Evolutionary conservation across 2,888 invertebrate species (phyloP).

Genomic region (Deroplatys truncata): DNA sequence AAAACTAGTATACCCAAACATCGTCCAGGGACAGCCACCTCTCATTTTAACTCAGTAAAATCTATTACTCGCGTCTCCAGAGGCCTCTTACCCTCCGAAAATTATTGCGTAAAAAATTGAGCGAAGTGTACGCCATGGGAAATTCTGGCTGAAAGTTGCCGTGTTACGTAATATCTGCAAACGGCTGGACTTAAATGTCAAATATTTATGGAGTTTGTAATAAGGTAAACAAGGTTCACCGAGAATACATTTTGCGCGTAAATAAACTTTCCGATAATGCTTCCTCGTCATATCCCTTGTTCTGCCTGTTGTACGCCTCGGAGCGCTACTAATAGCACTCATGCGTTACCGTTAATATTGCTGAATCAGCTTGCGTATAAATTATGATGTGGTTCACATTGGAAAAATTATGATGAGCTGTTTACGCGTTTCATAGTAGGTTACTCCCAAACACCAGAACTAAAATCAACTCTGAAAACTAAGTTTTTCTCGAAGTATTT

Average conservation of each 20-base stretch:
- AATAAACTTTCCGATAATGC: not conserved
- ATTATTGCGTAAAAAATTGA: not conserved
- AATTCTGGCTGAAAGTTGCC: not conserved
- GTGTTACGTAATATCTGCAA: not conserved
- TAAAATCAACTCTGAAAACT: too few relatives aligned
- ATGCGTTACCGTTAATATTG: too few relatives aligned
- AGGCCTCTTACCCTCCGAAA: too few relatives aligned
- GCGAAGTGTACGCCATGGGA: not conserved
- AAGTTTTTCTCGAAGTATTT: too few relatives aligned
- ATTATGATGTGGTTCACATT: too few relatives aligned
- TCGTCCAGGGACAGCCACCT: not conserved
- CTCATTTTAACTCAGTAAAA: not conserved
- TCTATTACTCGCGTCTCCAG: not conserved
- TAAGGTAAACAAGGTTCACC: not conserved
- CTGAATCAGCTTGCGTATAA: too few relatives aligned
- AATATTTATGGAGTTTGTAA: not conserved
- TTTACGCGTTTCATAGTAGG: too few relatives aligned
- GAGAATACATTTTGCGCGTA: not conserved
- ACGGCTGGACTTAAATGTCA: not conserved
- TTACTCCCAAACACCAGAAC: too few relatives aligned
- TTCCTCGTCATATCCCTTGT: too few relatives aligned
- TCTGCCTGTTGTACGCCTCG: too few relatives aligned
- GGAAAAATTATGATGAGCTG: too few relatives aligned
- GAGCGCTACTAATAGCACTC: too few relatives aligned
- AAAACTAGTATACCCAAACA: not conserved